Conservation (phyloP, 2,113 vertebrate species). For the Nothocercus nigrocapillus region DNA sequence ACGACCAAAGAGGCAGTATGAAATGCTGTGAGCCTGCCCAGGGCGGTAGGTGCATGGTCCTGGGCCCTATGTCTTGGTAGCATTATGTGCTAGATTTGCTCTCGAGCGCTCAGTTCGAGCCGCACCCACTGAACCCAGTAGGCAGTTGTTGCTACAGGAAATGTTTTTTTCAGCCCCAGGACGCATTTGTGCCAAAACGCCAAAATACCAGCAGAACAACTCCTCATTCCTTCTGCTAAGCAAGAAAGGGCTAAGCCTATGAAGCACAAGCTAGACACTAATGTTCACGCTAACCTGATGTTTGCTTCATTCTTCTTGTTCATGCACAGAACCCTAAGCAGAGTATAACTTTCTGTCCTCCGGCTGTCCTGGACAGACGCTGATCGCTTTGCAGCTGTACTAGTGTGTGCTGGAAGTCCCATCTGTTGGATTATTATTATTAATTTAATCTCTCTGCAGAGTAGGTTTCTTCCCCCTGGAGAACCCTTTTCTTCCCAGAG, state of each 20-base stretch:
- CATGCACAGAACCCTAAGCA: not conserved
- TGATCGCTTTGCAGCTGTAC: not conserved
- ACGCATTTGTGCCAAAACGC: not conserved
- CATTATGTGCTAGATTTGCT: not conserved
- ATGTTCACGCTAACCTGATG: not conserved
- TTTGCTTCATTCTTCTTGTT: not conserved
- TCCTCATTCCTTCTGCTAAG: not conserved
- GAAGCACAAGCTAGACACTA: not conserved
- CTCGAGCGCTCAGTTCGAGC: not conserved
- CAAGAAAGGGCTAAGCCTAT: not conserved
- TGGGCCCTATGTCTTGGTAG: not conserved
- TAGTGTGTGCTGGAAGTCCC: not conserved
- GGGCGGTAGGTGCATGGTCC: not conserved
- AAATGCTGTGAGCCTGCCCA: not conserved
- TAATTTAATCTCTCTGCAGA: not conserved
- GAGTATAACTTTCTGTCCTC: not conserved
- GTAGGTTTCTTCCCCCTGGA: not conserved
- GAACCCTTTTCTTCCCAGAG: not conserved
- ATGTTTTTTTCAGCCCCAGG: not conserved
- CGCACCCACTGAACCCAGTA: not conserved
- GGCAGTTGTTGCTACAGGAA: not conserved
- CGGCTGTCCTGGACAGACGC: not conserved
- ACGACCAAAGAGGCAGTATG: not conserved
- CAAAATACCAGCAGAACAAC: constrained; percentile 9
- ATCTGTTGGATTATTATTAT: not conserved